Base-by-base conservation (phyloP, 2,888 invertebrate genomes). In the Bhutanitis thaidina region DNA sequence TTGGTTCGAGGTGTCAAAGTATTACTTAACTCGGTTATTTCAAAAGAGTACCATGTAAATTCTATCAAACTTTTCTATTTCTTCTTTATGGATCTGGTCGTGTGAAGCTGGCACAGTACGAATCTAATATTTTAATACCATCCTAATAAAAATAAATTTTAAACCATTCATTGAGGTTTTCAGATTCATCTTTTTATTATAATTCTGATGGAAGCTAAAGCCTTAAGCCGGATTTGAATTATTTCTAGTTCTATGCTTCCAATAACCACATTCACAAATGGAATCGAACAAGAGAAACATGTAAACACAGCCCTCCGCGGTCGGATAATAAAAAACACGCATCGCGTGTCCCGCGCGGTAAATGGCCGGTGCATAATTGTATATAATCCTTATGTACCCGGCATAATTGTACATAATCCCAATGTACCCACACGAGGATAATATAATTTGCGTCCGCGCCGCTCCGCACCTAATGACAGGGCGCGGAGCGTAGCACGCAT, bases 401-500 rank as follows among this genome's bases (percentile, higher is more conserved):
- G 75, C 63, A 76, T 86, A 86, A 87, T 87, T 85, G 81, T 85
- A 83, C 69, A 77, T 83, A 87, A 86, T 80, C 77, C 74, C 67
- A 74, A 80, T 77, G 78, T 83, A 77, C 60, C 62, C 61, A 45
- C 51, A 45, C 51, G 51, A 35, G 68, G 75, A 76, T 83, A 83
- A 85, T 80, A 78, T 81, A 82, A 85, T 84, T 82, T 85, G 86
- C 79, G 83, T 74, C 74, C 67, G 78, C 74, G 71, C 74, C 60
- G 71, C 67, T 55, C 55, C 52, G 63, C 44, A 55, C 58, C 53
- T 87, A 87, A 87, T 87, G 80, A 87, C 84, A 87, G 86, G 76
- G 78, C 77, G 72, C 64, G 59, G 12, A 53, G 64, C 62, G 74
- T 77, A 77, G 78, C 82, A 83, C 84, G 84, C 84, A 83, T 82